phyloP scores from a whole-genome alignment of 2,797 vertebrate species.

The Eulemur rubriventer region DNA sequence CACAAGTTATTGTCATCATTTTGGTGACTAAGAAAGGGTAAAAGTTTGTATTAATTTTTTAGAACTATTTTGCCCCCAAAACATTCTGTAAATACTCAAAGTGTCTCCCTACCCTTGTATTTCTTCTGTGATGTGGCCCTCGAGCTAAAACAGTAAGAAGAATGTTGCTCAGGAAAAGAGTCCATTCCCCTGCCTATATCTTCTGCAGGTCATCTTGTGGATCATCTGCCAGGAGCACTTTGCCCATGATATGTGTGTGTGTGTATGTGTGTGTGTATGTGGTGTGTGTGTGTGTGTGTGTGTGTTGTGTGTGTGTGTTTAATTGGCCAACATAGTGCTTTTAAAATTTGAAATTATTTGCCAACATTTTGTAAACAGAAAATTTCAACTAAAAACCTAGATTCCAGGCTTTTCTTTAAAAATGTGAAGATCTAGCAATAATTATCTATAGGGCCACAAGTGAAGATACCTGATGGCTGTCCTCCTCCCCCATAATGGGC shows the following conservation, averaged over 20 bases:
- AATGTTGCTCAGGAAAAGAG: not conserved
- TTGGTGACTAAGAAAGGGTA: not conserved
- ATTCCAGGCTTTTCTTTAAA: constrained; percentile 27
- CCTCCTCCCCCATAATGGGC: no score
- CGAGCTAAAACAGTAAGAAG: not conserved
- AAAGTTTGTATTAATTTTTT: not conserved
- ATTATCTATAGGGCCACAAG: not conserved
- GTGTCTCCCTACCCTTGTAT: not conserved
- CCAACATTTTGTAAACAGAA: not conserved
- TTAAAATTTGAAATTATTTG: not conserved
- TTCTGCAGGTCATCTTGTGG: not conserved
- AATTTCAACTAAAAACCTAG: not conserved
- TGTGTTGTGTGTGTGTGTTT: not conserved
- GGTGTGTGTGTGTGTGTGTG: not conserved
- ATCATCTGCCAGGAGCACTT: not conserved
- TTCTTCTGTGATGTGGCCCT: not conserved
- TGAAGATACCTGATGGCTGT: not conserved
- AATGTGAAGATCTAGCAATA: not conserved
- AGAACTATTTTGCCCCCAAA: not conserved
- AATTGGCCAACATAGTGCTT: not conserved
- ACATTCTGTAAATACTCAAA: not conserved
- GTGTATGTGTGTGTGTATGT: not conserved
- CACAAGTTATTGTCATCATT: not conserved
- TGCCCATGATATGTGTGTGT: not conserved
- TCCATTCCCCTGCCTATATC: not conserved